Base-by-base conservation (phyloP, 2,888 invertebrate species). In the Aricia artaxerxes region DNA sequence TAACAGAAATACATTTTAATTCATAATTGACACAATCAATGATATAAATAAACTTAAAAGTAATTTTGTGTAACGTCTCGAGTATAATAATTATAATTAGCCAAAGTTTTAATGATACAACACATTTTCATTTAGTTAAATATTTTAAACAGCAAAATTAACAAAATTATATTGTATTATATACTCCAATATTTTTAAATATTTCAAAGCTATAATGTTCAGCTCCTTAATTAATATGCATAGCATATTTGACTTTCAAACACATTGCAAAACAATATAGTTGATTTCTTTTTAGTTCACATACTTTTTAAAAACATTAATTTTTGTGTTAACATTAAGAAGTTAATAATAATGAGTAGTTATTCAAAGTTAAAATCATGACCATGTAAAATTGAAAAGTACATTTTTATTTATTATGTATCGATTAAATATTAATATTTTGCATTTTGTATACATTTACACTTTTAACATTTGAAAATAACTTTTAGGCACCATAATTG, bases 1-100 rank as follows among this genome's bases (percentile, higher is more conserved):
- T 86, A 90, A 88, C 86, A 86, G 85, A 76, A 35, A 49, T 76
- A 76, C 53, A 6, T 57, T 53, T 49, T n/a, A 5, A 75, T 75
- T 75, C 6, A 76, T 76, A 76, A 76, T 76, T 76, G 76, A 76
- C 76, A 53, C 35, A 9, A 35, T 53, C n/a, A 75, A 76, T 76
- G 57, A 76, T 76, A 76, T 57, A 16, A 49, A 57, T 76, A 57
- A 76, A 35, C 35, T 11, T 11, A 11, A 31, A 35, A 35, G 16
- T 76, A 2, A 13, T 76, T 57, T 76, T 57, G 35, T 11, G 31
- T 31, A 9, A 31, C 61, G 7, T n/a, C 24, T n/a, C 24, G 60
- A 16, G 60, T 60, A 60, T 16, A 11, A 53, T 53, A 24, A 0
- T 5, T 49, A 9, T 9, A 11, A 53, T 53, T 53, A 53, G 53